Evolutionary conservation across 2,113 vertebrate genomes (phyloP).

Genomic region (Charadrius vociferus): DNA sequence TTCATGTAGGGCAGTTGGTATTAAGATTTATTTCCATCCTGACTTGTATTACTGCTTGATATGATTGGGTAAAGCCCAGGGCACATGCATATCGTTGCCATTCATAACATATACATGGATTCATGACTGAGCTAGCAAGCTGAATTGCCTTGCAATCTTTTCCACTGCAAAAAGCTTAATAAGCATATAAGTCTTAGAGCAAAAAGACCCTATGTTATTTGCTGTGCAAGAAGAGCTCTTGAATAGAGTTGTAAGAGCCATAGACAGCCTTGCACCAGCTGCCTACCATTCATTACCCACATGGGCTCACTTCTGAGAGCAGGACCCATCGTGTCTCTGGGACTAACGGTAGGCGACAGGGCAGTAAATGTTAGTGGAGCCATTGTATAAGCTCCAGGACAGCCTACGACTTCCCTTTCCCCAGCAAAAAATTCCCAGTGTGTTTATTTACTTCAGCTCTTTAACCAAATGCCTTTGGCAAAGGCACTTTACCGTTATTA

Average conservation of each 20-base stretch:
- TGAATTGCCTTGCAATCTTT: slow-evolving; percentile 32
- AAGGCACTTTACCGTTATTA: not conserved
- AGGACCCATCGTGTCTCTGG: accelerated
- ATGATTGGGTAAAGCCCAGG: slow-evolving; percentile 39
- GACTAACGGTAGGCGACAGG: not conserved
- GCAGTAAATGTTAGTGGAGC: not conserved
- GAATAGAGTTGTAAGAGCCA: not conserved
- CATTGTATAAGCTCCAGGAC: not conserved
- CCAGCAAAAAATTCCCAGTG: not conserved
- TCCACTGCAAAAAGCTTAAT: not conserved
- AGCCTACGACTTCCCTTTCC: not conserved
- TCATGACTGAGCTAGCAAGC: not conserved
- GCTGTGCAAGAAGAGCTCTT: not conserved
- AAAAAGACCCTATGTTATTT: not conserved
- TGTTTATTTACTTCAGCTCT: not conserved
- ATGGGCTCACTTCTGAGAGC: not conserved
- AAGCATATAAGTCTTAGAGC: not conserved
- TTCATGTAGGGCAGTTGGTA: slow-evolving; percentile 27
- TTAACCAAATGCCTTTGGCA: not conserved
- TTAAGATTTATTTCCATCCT: slow-evolving; percentile 49
- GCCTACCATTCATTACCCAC: not conserved
- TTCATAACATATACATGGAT: slow-evolving; percentile 40
- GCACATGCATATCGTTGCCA: not conserved
- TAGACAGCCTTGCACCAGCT: not conserved
- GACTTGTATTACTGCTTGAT: not conserved